phyloP scores from a whole-genome alignment of 1,140 invertebrate species.

The Vollenhovia emeryi region DNA sequence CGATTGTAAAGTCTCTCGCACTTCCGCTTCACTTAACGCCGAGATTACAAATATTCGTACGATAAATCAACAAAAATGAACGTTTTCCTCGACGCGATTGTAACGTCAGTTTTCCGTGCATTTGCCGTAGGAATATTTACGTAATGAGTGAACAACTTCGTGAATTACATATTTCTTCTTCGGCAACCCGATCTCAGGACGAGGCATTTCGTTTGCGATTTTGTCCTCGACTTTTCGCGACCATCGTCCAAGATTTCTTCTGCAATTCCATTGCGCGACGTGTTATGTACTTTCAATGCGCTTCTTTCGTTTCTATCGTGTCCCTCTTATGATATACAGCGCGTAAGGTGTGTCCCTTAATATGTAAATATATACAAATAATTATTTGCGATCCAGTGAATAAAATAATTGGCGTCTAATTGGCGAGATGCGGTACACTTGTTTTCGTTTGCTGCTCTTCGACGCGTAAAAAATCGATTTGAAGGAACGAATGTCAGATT shows the following conservation, averaged over 20 bases:
- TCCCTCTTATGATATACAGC: slow-evolving; percentile 12
- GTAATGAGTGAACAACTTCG: not conserved
- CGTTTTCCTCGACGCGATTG: not conserved
- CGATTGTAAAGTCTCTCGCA: not conserved
- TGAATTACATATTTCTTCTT: not conserved
- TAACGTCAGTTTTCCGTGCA: not conserved
- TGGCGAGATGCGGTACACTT: slow-evolving; percentile 44
- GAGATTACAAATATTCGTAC: not conserved
- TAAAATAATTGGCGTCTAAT: slow-evolving; percentile 56
- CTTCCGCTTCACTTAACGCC: not conserved
- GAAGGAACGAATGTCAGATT: slow-evolving; percentile 41
- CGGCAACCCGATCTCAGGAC: not conserved
- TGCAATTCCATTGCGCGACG: not conserved
- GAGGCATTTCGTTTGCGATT: not conserved
- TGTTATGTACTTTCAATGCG: slow-evolving; percentile 53
- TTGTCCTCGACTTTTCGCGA: not conserved
- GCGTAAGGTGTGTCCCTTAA: slow-evolving; percentile 9
- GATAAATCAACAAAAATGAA: not conserved
- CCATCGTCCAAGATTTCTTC: not conserved
- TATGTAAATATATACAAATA: slow-evolving; percentile 55
- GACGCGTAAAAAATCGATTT: slow-evolving; percentile 48
- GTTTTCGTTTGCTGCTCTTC: slow-evolving; percentile 20
- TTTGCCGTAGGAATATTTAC: slow-evolving; percentile 23
- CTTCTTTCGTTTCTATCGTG: not conserved
- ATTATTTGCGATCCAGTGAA: slow-evolving; percentile 30